phyloP scores from a whole-genome alignment of 64 coral and sea anemone genomes.

The Pocillopora damicornis region DNA sequence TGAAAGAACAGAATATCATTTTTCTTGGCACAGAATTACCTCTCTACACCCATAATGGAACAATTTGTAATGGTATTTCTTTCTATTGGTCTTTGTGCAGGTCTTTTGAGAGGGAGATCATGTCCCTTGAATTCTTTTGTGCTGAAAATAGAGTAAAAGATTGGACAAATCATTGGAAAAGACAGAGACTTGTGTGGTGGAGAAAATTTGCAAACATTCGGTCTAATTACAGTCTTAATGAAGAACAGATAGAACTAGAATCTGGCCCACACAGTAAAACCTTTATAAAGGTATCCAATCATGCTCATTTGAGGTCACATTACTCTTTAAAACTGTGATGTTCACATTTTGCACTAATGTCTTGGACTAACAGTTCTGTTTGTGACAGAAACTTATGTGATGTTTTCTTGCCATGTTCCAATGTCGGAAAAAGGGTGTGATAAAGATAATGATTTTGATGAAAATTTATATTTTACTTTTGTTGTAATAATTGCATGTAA shows the following conservation, averaged over 20 bases:
- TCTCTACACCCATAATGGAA: neutral
- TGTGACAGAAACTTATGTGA: no score
- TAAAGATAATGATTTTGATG: no score
- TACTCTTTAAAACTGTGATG: no score
- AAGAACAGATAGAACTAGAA: constrained; percentile 18
- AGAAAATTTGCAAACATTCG: constrained; percentile 90
- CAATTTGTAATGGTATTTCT: neutral
- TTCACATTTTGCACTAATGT: no score
- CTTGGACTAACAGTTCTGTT: no score
- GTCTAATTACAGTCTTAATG: constrained; percentile 42
- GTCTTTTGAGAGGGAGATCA: constrained; percentile 56
- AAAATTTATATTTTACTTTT: no score
- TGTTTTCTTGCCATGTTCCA: no score
- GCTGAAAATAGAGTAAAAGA: constrained; percentile 58
- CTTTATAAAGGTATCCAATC: neutral
- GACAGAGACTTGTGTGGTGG: constrained; percentile 94
- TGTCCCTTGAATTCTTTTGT: constrained; percentile 69
- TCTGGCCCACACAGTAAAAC: constrained; percentile 2
- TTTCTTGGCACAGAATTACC: no score
- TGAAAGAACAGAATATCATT: no score
- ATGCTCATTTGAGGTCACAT: no score
- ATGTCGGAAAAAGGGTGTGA: no score
- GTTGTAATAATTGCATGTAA: no score
- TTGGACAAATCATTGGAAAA: constrained; percentile 93
- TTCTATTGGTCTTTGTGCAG: constrained; percentile 36